Percentiles rank a stretch among this genome's conserved stretches.
Evolutionary conservation across 2,113 vertebrate species (phyloP).

Genomic region (Zosterops lateralis): DNA sequence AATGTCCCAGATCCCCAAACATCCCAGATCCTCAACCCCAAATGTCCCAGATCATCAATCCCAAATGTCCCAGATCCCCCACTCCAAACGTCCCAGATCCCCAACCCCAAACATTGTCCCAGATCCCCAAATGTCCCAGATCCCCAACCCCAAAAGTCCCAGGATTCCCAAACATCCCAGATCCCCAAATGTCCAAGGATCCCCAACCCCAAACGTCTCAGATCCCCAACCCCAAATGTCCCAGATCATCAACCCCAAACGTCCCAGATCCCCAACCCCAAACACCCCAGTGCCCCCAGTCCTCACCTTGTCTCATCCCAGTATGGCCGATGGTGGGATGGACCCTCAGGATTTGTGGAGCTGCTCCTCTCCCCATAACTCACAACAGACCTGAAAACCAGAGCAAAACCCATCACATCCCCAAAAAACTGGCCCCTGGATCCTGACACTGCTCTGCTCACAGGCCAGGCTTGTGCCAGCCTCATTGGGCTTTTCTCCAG

Average conservation of each 20-base stretch:
- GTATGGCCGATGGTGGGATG: not conserved
- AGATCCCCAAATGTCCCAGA: too few species aligned
- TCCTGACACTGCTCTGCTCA: not conserved
- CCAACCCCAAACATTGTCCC: too few species aligned
- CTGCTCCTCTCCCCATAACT: not conserved
- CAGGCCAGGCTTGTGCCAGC: not conserved
- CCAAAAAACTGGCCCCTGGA: not conserved
- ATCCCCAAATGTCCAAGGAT: not conserved
- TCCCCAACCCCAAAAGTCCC: too few species aligned
- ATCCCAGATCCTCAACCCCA: too few species aligned
- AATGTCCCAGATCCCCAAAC: too few species aligned
- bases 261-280: too few species aligned
- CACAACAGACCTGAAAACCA: not conserved
- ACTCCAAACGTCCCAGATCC: too few species aligned
- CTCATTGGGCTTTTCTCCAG: not conserved
- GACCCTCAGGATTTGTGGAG: accelerated
- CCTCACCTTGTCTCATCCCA: not conserved
- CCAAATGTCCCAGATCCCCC: too few species aligned
- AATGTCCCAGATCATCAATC: too few species aligned
- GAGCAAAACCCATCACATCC: not conserved
- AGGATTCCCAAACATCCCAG: too few species aligned
- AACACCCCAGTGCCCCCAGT: not conserved
- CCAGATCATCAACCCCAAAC: not conserved
- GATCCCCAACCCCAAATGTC: not conserved
- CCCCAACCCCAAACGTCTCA: too few species aligned